Percentiles rank a stretch among this genome's conserved stretches.
Evolutionary conservation across 2,888 invertebrate genomes (phyloP).

Genomic region (Rugalucina vietnamica): DNA sequence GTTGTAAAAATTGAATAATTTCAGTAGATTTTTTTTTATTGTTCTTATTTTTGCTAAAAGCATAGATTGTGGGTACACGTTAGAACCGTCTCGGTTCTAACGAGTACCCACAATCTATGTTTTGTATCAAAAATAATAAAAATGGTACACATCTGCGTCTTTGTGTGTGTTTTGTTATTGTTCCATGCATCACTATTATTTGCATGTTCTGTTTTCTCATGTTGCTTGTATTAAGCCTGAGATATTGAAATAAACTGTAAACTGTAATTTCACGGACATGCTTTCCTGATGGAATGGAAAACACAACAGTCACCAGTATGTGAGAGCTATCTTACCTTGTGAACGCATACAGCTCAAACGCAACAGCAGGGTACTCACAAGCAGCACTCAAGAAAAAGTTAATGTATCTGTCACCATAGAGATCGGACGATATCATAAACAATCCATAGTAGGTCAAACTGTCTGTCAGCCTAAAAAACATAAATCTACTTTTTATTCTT

Average conservation of each 20-base stretch:
- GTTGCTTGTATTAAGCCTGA: no score
- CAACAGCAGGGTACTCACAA: conserved; percentile 66
- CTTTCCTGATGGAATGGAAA: no score
- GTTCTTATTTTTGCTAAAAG: neutral
- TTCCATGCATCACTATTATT: no score
- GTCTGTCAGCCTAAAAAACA: conserved; percentile 71
- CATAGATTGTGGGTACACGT: neutral
- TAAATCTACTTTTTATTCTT: no score
- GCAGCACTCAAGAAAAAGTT: conserved; percentile 69
- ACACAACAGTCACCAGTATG: no score
- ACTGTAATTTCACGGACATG: no score
- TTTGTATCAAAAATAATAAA: no score
- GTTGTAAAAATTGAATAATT: neutral
- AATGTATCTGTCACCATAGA: conserved; percentile 74
- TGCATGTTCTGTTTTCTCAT: no score
- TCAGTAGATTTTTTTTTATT: neutral
- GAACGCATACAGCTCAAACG: conserved; percentile 53
- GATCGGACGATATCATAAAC: conserved; percentile 70
- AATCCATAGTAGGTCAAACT: conserved; percentile 75
- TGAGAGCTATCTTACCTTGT: conserved; percentile 61
- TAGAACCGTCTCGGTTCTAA: neutral
- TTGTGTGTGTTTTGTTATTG: no score
- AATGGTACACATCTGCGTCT: no score
- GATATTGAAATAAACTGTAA: no score
- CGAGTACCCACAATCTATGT: no score